Evolutionary conservation across 2,888 invertebrate genomes (phyloP).

Genomic region (Lissonota sp.): DNA sequence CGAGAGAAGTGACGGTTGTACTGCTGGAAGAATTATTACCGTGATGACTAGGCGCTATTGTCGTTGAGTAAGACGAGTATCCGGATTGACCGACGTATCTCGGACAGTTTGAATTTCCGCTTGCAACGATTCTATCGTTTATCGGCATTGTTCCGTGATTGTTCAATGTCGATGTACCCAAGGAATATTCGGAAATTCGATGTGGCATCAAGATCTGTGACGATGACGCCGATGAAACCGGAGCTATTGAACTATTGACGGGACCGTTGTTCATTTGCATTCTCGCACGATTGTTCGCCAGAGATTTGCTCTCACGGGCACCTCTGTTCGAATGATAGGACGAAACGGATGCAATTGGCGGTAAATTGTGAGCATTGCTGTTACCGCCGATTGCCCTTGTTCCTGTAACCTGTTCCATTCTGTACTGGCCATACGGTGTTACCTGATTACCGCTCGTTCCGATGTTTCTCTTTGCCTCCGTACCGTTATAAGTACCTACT

Average conservation of each 20-base stretch:
- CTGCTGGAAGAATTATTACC: slow-evolving; percentile 75
- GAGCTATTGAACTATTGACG: slow-evolving; percentile 35
- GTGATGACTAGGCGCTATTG: slow-evolving; percentile 79
- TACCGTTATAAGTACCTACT: slow-evolving; percentile 75
- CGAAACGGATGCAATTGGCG: slow-evolving; percentile 85
- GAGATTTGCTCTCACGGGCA: slow-evolving; percentile 76
- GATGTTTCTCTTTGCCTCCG: slow-evolving; percentile 72
- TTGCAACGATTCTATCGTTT: slow-evolving; percentile 75
- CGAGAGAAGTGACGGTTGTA: slow-evolving; percentile 78
- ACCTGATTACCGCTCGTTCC: slow-evolving; percentile 64
- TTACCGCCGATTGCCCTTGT: slow-evolving; percentile 21
- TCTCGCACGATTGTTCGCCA: slow-evolving; percentile 70
- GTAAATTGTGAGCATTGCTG: slow-evolving; percentile 84
- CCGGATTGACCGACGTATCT: slow-evolving; percentile 70
- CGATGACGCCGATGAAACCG: slow-evolving; percentile 61
- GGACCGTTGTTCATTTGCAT: slow-evolving; percentile 60
- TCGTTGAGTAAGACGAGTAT: slow-evolving; percentile 77
- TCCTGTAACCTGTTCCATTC: slow-evolving; percentile 54
- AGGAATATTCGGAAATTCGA: slow-evolving; percentile 73
- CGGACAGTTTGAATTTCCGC: slow-evolving; percentile 76
- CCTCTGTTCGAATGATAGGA: slow-evolving; percentile 84
- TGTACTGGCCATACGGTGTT: slow-evolving; percentile 73
- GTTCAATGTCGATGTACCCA: slow-evolving; percentile 63
- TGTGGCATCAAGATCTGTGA: slow-evolving; percentile 67
- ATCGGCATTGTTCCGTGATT: slow-evolving; percentile 68